phyloP scores from a whole-genome alignment of 1,140 invertebrate genomes.

The Pachyrhynchus sulphureomaculatus region DNA sequence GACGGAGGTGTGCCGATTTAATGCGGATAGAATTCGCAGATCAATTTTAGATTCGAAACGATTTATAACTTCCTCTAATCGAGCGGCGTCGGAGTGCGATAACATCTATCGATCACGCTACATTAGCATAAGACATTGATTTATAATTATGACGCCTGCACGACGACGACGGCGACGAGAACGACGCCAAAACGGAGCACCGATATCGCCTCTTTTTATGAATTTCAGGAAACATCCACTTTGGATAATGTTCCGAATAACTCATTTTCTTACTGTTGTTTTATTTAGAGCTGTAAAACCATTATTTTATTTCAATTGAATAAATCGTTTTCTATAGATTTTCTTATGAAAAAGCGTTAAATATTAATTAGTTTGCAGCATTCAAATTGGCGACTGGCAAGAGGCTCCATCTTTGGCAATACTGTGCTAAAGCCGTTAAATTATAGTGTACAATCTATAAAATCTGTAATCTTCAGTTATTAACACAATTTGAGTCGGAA shows the following conservation, averaged over 20 bases:
- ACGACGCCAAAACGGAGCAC: conserved; percentile 11
- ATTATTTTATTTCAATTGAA: too few relatives aligned
- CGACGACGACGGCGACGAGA: conserved; percentile 1
- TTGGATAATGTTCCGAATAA: conserved; percentile 9
- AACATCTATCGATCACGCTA: conserved; percentile 49
- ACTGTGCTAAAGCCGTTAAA: too few relatives aligned
- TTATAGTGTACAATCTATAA: too few relatives aligned
- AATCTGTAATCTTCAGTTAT: too few relatives aligned
- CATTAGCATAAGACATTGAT: conserved; percentile 51
- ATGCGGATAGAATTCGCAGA: conserved; percentile 47
- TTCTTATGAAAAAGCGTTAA: too few relatives aligned
- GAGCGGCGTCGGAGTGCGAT: conserved; percentile 37
- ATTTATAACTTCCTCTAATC: conserved; percentile 51
- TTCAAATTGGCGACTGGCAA: too few relatives aligned
- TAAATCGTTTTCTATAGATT: too few relatives aligned
- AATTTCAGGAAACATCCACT: conserved; percentile 40
- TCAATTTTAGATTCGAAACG: conserved; percentile 52
- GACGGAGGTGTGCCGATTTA: conserved; percentile 46
- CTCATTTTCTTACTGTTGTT: too few relatives aligned
- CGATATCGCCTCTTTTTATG: conserved; percentile 35
- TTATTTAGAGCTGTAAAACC: too few relatives aligned
- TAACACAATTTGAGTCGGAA: too few relatives aligned
- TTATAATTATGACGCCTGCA: conserved; percentile 45
- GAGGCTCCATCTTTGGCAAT: too few relatives aligned
- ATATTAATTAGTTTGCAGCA: too few relatives aligned